phyloP scores from a whole-genome alignment of 2,888 invertebrate genomes.

The Heliconius charithonia region DNA sequence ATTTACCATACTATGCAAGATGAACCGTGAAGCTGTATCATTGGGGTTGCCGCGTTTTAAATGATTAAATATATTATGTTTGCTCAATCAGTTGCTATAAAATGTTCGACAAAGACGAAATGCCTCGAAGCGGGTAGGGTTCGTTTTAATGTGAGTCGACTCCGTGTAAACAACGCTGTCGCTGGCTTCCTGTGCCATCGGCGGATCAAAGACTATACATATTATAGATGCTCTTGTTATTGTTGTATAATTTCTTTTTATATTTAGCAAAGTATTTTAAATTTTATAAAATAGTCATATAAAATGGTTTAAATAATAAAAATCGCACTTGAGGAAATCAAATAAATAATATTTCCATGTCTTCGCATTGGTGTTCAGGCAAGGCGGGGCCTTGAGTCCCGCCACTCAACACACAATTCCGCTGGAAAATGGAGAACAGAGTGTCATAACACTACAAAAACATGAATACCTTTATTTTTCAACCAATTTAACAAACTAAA shows the following conservation, averaged over 20 bases:
- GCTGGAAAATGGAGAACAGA: too few species aligned
- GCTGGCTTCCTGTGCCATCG: slow-evolving; percentile 67
- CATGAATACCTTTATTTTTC: too few species aligned
- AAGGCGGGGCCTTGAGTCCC: too few species aligned
- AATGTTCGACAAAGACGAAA: slow-evolving; percentile 54
- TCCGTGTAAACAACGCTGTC: slow-evolving; percentile 76
- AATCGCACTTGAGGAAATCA: too few species aligned
- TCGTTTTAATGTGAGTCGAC: slow-evolving; percentile 68
- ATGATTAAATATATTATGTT: slow-evolving; percentile 15
- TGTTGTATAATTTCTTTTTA: neutral
- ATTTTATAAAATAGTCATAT: too few species aligned
- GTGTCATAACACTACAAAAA: too few species aligned
- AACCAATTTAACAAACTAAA: neutral
- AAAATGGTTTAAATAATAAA: too few species aligned
- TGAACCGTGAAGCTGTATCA: neutral
- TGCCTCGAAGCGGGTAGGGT: slow-evolving; percentile 69
- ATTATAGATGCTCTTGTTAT: slow-evolving; percentile 18
- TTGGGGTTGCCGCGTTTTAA: neutral
- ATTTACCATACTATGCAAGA: too few species aligned
- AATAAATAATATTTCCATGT: too few species aligned
- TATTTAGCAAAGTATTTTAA: neutral
- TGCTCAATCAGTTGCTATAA: slow-evolving; percentile 31
- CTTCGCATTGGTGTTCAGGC: too few species aligned
- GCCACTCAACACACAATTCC: too few species aligned
- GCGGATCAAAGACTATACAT: slow-evolving; percentile 48